Evolutionary conservation across 1,140 invertebrate genomes (phyloP), one percentile per base, ranked within the genome.

Genomic region (Lordiphosa clarofinis): DNA sequence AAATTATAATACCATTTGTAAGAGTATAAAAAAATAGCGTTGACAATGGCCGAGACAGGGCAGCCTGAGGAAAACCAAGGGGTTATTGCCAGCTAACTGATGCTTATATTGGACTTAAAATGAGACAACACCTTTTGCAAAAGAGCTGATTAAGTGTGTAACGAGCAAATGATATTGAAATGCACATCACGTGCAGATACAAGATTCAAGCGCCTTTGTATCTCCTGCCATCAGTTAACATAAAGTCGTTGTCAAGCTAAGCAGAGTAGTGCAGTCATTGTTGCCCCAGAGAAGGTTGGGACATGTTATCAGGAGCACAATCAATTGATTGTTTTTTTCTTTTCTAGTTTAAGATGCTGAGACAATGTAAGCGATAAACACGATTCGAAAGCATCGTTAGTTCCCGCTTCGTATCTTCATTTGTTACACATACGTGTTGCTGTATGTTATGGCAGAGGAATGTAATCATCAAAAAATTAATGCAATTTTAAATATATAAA

Each of bases 111-210:
- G n/a, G n/a, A n/a, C n/a, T n/a, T n/a, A n/a, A n/a, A n/a, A n/a
- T n/a, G n/a, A n/a, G n/a, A n/a, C n/a, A n/a, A n/a, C n/a, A n/a
- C n/a, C n/a, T n/a, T n/a, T n/a, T n/a, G n/a, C n/a, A n/a, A n/a
- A n/a, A n/a, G n/a, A n/a, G n/a, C n/a, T n/a, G n/a, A n/a, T n/a
- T n/a, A n/a, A n/a, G n/a, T n/a, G n/a, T n/a, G n/a, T 33, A 47
- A 56, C 28, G 28, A 43, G 47, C 63, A 67, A 53, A 68, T 64
- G 63, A 64, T 64, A 64, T 68, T 58, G 64, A 64, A 64, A 68
- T 68, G 56, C 60, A 68, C 36, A 50, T 43, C 65, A 68, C 60
- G 64, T 67, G 64, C 56, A 37, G n/a, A 39, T 62, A 15, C 15
- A 15, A 37, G n/a, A 39, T 62, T 58, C 65, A 68, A 63, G 48